Conservation (phyloP, 2,888 invertebrate species). For the Fissipunctia ypsillon region DNA sequence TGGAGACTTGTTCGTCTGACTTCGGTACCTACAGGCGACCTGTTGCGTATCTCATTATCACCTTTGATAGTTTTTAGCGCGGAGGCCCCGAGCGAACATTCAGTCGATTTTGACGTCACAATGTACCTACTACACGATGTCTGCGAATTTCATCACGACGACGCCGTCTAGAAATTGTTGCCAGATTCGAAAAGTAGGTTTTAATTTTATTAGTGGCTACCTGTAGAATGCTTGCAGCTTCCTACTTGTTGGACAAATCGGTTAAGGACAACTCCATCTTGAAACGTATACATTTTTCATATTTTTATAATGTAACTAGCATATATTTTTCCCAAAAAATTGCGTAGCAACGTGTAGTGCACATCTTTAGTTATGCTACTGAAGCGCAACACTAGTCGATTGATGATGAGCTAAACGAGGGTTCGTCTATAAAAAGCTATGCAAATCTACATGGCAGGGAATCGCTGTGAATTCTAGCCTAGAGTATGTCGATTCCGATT, state of each 20-base stretch:
- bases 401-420: neutral
- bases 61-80: slow-evolving; percentile 78
- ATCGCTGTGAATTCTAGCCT: slow-evolving; percentile 9
- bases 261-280: neutral
- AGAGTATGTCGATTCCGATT: slow-evolving; percentile 29
- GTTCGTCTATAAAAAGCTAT: slow-evolving; percentile 19
- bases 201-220: slow-evolving; percentile 7
- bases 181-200: slow-evolving; percentile 14
- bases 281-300: neutral
- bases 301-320: neutral
- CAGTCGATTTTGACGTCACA: slow-evolving; percentile 70
- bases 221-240: neutral
- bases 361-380: neutral
- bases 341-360: neutral
- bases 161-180: slow-evolving; percentile 44
- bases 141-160: slow-evolving; percentile 48
- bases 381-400: slow-evolving; percentile 8
- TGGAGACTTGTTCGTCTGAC: slow-evolving; percentile 42
- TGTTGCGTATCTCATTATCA: slow-evolving; percentile 78
- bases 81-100: slow-evolving; percentile 69
- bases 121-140: slow-evolving; percentile 56
- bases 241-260: neutral
- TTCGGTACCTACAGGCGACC: slow-evolving; percentile 49
- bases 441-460: slow-evolving; percentile 24
- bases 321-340: slow-evolving; percentile 3